phyloP scores from a whole-genome alignment of 2,797 vertebrate species.

The Chromobotia macracanthus region DNA sequence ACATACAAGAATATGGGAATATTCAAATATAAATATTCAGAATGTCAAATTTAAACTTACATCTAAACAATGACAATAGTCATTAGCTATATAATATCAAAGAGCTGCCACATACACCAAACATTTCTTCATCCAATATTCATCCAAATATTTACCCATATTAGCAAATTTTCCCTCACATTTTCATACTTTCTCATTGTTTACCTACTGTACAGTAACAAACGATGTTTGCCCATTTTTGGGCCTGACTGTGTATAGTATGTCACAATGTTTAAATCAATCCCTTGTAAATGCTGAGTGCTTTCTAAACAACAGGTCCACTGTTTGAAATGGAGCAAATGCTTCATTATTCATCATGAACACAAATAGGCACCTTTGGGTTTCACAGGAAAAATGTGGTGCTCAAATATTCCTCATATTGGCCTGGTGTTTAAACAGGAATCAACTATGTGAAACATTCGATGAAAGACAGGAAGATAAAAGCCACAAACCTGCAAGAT shows the following conservation, averaged over 20 bases:
- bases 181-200: conserved; percentile 13
- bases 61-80: neutral
- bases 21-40: too few species aligned
- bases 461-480: neutral
- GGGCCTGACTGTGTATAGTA: neutral
- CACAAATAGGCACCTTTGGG: neutral
- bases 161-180: neutral
- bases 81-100: neutral
- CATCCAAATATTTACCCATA: neutral
- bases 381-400: neutral
- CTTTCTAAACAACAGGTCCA: conserved; percentile 24
- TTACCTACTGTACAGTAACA: neutral
- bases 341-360: conserved; percentile 20
- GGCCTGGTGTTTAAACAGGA: neutral
- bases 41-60: neutral
- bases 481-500: conserved; percentile 83
- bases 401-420: conserved; percentile 22
- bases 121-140: neutral
- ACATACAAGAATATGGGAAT: too few species aligned
- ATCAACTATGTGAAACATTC: neutral
- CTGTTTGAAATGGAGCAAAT: conserved; percentile 12
- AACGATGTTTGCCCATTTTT: neutral
- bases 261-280: conserved; percentile 1
- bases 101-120: neutral
- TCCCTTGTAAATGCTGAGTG: neutral